A percentile compares a stretch with the other conserved stretches of the same genome.
phyloP scores from a whole-genome alignment of 2,888 invertebrate species.

The Dolichopus griseipennis region DNA sequence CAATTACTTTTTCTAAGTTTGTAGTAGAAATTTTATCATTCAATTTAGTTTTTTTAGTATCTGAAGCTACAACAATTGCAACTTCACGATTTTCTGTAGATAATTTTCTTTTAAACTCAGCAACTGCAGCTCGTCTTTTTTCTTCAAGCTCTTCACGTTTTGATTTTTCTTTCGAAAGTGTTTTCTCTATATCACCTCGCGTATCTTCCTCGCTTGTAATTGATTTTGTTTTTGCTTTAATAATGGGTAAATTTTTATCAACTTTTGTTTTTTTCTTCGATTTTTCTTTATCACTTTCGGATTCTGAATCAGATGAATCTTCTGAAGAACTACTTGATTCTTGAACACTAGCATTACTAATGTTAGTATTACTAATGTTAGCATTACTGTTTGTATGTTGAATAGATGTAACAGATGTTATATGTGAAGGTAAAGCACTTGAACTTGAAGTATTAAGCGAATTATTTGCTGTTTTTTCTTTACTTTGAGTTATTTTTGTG shows the following conservation, averaged over 20 bases:
- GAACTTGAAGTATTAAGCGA: slow-evolving; percentile 18
- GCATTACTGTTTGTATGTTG: slow-evolving; percentile 22
- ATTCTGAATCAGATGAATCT: slow-evolving; percentile 45
- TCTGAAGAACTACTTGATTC: slow-evolving; percentile 44
- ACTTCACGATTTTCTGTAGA: slow-evolving; percentile 10
- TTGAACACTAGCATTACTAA: slow-evolving; percentile 27
- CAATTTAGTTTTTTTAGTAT: neutral
- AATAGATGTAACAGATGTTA: neutral
- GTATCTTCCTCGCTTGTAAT: slow-evolving; percentile 26
- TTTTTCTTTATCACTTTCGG: slow-evolving; percentile 44
- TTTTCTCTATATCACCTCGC: slow-evolving; percentile 21
- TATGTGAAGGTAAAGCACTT: slow-evolving; percentile 15
- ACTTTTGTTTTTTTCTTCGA: neutral
- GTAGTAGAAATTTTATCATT: neutral
- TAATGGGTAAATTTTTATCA: slow-evolving; percentile 36
- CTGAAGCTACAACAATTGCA: neutral
- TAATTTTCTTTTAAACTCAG: slow-evolving; percentile 26
- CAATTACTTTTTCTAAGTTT: neutral
- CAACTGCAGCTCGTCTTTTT: slow-evolving; percentile 38
- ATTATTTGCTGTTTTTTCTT: slow-evolving; percentile 22
- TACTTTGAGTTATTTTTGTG: slow-evolving; percentile 10
- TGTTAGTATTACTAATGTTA: slow-evolving; percentile 15
- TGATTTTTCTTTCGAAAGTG: neutral
- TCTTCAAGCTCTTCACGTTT: slow-evolving; percentile 15
- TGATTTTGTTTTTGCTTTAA: slow-evolving; percentile 51